Evolutionary conservation across 2,888 invertebrate species (phyloP), one percentile per base, ranked within the genome.

Genomic region (Cataglyphis livida): DNA sequence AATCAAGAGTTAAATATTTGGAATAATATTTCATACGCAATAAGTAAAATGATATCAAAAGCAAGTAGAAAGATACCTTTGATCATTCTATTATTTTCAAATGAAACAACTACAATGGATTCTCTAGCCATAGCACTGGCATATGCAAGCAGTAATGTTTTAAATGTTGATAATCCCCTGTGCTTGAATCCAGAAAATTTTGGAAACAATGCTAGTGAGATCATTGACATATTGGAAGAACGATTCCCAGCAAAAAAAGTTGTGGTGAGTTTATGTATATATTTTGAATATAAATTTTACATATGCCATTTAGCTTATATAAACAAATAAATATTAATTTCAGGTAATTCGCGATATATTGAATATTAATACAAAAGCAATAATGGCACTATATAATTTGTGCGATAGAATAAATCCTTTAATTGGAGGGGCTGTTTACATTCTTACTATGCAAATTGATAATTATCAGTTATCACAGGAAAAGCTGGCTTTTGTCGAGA

Each of bases 351-450:
- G 89, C n/a, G 92, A 94, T 82, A 83, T 94, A 21, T 81, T 94
- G 48, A 89, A 87, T 18, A 82, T 94, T 61, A 84, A 93, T 83
- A 82, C 89, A 21, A 85, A 90, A 51, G 93, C 93, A 4, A 83
- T 94, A 1, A 95, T 94, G 89, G 95, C 95, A 5, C 95, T 96
- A 87, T 96, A 96, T 88, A 93, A 95, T 81, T 95, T 96, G 86
- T 96, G 96, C 87, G 96, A 96, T 89, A 95, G 95, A 41, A 85
- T 95, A 62, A 95, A 93, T 79, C 96, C 96, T 10, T 85, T 95
- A 44, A 94, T 95, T 12, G 83, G 87, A 66, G 92, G 93, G 68
- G 94, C 94, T n/a, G 89, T 95, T 48, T 95, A 95, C 86, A 93
- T 95, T 78, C 94, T 95, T 81, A 95, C 95, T 4, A 91, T 95